Conservation (phyloP, 2,888 invertebrate species). For the Chloromyia formosa region DNA sequence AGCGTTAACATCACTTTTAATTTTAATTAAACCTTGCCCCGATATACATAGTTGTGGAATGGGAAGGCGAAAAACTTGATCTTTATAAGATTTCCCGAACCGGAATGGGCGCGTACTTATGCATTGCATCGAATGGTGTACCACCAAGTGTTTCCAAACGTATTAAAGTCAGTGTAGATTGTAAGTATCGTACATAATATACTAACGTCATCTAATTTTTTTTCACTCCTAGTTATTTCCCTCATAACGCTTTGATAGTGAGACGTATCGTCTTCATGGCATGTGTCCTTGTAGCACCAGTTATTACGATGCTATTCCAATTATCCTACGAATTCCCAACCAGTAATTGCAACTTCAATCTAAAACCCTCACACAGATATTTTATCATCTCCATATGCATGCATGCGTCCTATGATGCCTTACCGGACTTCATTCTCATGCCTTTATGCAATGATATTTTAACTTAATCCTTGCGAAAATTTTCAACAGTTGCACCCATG, state of each 20-base stretch:
- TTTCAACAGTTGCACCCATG: conserved; percentile 84
- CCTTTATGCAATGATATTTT: conserved; percentile 39
- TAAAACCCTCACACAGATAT: conserved; percentile 24
- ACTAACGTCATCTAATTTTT: neutral
- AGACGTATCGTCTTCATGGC: conserved; percentile 5
- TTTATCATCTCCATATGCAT: conserved; percentile 27
- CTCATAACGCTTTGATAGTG: neutral
- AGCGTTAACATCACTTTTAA: conserved; percentile 48
- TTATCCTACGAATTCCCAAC: conserved; percentile 30
- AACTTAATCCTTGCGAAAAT: conserved; percentile 34
- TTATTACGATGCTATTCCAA: conserved; percentile 36
- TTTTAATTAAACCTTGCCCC: conserved; percentile 39
- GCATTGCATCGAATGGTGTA: conserved; percentile 85
- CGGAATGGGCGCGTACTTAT: conserved; percentile 92
- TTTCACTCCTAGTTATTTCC: neutral
- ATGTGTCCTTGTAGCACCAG: neutral
- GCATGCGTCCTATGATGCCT: neutral
- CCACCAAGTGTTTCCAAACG: conserved; percentile 91
- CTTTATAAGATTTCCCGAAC: conserved; percentile 84
- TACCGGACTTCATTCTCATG: neutral
- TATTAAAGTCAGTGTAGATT: conserved; percentile 93
- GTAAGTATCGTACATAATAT: conserved; percentile 70
- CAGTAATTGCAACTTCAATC: conserved; percentile 36
- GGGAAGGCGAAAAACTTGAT: conserved; percentile 85
- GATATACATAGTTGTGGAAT: conserved; percentile 73